A percentile compares a stretch with the other conserved stretches of the same genome.
phyloP scores from a whole-genome alignment of 2,888 invertebrate species.

The Aradus depressus region DNA sequence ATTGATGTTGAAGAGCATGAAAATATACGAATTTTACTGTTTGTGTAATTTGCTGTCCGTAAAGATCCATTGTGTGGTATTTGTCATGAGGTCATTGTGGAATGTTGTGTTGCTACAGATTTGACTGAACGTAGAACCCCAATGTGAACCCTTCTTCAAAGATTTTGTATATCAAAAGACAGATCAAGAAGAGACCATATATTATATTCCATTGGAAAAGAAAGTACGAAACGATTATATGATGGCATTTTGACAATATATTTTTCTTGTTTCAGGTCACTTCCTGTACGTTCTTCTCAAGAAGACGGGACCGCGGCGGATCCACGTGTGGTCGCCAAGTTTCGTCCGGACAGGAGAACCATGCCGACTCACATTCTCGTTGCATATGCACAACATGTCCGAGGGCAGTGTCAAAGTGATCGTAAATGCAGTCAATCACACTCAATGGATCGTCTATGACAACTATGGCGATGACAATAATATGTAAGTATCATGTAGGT shows the following conservation, averaged over 20 bases:
- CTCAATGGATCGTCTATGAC: constrained; percentile 37
- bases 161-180: too few relatives aligned
- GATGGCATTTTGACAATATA: neutral
- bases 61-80: too few relatives aligned
- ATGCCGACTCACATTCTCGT: constrained; percentile 38
- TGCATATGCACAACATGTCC: constrained; percentile 41
- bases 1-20: too few relatives aligned
- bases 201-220: too few relatives aligned
- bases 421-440: constrained; percentile 37
- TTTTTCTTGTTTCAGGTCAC: constrained; percentile 47
- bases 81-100: too few relatives aligned
- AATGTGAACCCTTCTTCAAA: too few relatives aligned
- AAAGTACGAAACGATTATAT: neutral
- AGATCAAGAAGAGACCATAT: too few relatives aligned
- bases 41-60: too few relatives aligned
- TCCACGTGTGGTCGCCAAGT: constrained; percentile 37
- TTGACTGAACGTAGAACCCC: too few relatives aligned
- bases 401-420: constrained; percentile 39
- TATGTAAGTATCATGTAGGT: constrained; percentile 36
- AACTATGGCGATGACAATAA: constrained; percentile 38
- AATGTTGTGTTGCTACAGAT: too few relatives aligned
- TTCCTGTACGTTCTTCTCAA: constrained; percentile 53
- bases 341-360: constrained; percentile 37
- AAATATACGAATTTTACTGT: too few relatives aligned
- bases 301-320: constrained; percentile 30